Evolutionary conservation across 2,888 invertebrate species (phyloP).

Genomic region (Tetramorium bicarinatum): DNA sequence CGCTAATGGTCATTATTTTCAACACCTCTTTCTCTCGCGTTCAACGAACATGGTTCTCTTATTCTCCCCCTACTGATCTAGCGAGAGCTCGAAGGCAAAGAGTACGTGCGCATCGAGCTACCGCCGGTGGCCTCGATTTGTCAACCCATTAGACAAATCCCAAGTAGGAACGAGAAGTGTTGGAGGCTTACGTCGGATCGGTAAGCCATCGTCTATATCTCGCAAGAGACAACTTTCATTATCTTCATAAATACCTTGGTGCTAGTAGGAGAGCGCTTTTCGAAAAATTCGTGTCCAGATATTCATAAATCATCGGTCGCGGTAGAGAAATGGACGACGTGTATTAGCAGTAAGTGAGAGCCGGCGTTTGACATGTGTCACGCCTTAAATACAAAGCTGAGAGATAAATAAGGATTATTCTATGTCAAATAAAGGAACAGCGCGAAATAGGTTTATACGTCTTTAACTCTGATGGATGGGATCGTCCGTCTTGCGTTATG

Average conservation of each 20-base stretch:
- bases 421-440: neutral
- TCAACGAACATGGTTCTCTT: constrained; percentile 54
- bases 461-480: constrained; percentile 10
- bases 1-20: constrained; percentile 82
- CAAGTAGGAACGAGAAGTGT: constrained; percentile 73
- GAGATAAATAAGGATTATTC: constrained; percentile 26
- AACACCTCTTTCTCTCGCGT: constrained; percentile 79
- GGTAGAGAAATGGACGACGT: constrained; percentile 5
- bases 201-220: constrained; percentile 65
- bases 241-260: constrained; percentile 42
- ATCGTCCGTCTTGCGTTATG: constrained; percentile 12
- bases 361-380: constrained; percentile 38
- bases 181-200: constrained; percentile 60
- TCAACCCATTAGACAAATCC: constrained; percentile 77
- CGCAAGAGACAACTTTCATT: constrained; percentile 63
- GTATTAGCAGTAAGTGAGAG: constrained; percentile 32
- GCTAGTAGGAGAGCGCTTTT: constrained; percentile 17
- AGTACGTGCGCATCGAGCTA: constrained; percentile 58
- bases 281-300: constrained; percentile 40
- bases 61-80: constrained; percentile 30
- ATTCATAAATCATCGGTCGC: constrained; percentile 42
- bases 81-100: constrained; percentile 59
- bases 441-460: constrained; percentile 10
- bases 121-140: constrained; percentile 77
- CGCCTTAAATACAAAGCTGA: neutral